Conservation (phyloP, 2,113 vertebrate species). For the Lethenteron camtschaticum region DNA sequence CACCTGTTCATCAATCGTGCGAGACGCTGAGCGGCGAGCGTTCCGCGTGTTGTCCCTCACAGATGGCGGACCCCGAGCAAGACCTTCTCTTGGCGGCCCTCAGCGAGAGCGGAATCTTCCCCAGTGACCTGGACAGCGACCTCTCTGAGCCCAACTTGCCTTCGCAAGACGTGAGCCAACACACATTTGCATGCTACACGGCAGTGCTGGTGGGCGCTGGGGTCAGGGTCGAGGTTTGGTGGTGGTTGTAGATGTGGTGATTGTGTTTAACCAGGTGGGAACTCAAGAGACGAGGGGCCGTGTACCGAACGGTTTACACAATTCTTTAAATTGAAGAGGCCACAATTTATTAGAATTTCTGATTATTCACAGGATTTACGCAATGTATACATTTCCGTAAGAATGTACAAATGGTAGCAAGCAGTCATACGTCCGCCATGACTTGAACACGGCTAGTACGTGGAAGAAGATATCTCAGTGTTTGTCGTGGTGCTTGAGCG, state of each 20-base stretch:
- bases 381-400: too few species aligned
- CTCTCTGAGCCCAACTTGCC: constrained; percentile 27
- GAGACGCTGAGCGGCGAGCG: too few species aligned
- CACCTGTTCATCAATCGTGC: too few species aligned
- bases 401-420: too few species aligned
- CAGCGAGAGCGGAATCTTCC: constrained; percentile 95
- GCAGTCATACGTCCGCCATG: too few species aligned
- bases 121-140: constrained; percentile 53
- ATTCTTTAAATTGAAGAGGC: too few species aligned
- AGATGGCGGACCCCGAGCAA: constrained; percentile 96
- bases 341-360: too few species aligned
- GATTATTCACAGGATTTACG: too few species aligned
- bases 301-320: constrained; percentile 15
- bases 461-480: too few species aligned
- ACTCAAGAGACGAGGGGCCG: constrained; percentile 65
- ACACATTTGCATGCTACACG: not conserved
- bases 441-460: too few species aligned
- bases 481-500: too few species aligned
- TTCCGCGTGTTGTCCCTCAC: constrained; percentile 10
- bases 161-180: constrained; percentile 45
- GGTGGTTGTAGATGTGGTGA: constrained; percentile 8
- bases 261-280: constrained; percentile 98
- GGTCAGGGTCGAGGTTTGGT: not conserved
- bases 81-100: constrained; percentile 92
- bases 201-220: not conserved